These are phyloP conservation scores for Apotomis capreana DNA, from an alignment of 2,888 invertebrate species.

Conservation along the genomic window DNA sequence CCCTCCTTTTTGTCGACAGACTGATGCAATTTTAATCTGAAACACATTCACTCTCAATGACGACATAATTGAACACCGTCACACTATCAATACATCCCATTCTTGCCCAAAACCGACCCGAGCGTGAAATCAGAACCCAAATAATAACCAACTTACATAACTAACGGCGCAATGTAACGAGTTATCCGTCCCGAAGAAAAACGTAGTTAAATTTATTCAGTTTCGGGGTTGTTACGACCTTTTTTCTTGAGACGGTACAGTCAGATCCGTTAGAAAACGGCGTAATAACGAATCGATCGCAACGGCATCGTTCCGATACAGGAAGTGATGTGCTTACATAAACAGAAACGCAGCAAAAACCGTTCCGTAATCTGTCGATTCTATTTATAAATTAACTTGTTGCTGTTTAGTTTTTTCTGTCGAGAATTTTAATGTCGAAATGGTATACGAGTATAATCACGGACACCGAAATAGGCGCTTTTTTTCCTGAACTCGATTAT, in stretches of 20 bases:
- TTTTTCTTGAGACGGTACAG: slow-evolving; percentile 46
- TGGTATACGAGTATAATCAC: neutral
- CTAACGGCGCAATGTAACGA: slow-evolving; percentile 42
- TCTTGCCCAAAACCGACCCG: slow-evolving; percentile 56
- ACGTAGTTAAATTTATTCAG: neutral
- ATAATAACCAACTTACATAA: slow-evolving; percentile 60
- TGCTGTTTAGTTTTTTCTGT: slow-evolving; percentile 18
- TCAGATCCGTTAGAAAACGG: slow-evolving; percentile 51
- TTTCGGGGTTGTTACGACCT: slow-evolving; percentile 2
- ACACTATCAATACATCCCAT: slow-evolving; percentile 48
- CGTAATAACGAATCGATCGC: slow-evolving; percentile 53
- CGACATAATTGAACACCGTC: slow-evolving; percentile 40
- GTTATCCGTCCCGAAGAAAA: neutral
- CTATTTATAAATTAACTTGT: slow-evolving; percentile 23
- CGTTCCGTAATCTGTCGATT: slow-evolving; percentile 23
- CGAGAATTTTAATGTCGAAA: slow-evolving; percentile 23
- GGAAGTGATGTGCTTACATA: slow-evolving; percentile 52
- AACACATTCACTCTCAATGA: slow-evolving; percentile 30
- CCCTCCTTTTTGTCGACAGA: neutral
- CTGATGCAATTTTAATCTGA: slow-evolving; percentile 34
- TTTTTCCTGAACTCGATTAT: neutral
- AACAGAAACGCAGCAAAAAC: slow-evolving; percentile 46
- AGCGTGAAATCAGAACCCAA: slow-evolving; percentile 71
- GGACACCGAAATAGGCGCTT: slow-evolving; percentile 5
- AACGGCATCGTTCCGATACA: slow-evolving; percentile 52